Percentiles rank a stretch among this genome's conserved stretches.
phyloP scores from a whole-genome alignment of 1,140 invertebrate species.

The Drosophila tropicalis region DNA sequence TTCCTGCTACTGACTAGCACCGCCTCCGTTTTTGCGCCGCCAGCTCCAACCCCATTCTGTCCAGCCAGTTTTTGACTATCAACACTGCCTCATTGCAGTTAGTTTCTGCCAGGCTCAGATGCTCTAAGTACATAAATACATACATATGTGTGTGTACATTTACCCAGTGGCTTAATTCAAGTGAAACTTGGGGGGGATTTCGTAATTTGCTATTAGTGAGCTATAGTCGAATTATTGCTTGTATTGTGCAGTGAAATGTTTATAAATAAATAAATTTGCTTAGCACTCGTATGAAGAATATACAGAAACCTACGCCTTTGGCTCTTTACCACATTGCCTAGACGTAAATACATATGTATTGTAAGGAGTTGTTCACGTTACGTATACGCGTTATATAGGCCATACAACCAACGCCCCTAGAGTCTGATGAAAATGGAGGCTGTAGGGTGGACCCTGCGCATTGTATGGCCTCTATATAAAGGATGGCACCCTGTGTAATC shows the following conservation, averaged over 20 bases:
- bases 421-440: too few relatives aligned
- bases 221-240: neutral
- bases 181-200: neutral
- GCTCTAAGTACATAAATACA: too few relatives aligned
- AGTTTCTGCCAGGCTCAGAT: too few relatives aligned
- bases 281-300: neutral
- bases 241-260: neutral
- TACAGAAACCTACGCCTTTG: neutral
- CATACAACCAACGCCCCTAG: conserved; percentile 57
- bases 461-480: too few relatives aligned
- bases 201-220: neutral
- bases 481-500: too few relatives aligned
- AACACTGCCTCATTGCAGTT: too few relatives aligned
- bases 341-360: conserved; percentile 47
- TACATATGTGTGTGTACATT: conserved; percentile 15
- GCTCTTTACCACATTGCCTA: conserved; percentile 29
- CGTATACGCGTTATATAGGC: conserved; percentile 70
- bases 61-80: too few relatives aligned
- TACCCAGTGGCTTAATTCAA: conserved; percentile 18
- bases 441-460: too few relatives aligned
- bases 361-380: conserved; percentile 50
- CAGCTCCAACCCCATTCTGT: too few relatives aligned
- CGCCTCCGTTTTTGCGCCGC: too few relatives aligned
- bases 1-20: too few relatives aligned
- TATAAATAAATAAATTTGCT: neutral